Evolutionary conservation across 1,140 invertebrate species (phyloP), one percentile per base, ranked within the genome.

Genomic region (Brachionus sp.): DNA sequence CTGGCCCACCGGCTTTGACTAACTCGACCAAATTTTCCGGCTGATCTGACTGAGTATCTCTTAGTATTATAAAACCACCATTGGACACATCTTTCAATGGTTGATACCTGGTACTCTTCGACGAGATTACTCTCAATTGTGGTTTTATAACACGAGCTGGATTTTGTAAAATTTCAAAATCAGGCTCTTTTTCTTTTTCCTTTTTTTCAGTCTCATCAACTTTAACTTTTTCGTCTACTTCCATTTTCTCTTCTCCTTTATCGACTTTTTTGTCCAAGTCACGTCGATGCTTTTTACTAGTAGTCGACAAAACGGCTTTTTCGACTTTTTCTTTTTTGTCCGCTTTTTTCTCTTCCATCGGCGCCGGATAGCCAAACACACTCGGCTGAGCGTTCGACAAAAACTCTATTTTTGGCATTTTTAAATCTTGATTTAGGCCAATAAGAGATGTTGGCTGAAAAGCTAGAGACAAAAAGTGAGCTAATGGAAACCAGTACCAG

Each of bases 401-500:
- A 66, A 96, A 92, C 86, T 97, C 95, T 83, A 98, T 89, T 87
- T 96, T 96, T 1, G 97, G 97, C 96, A 98, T 98, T 88, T 97
- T 96, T 0, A 99, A 90, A 86, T 98, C 94, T 0, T 93, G 92
- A 88, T 99, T 99, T 0, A 99, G 91, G 9, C 93, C 95, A 87
- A 99, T 97, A 3, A 99, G 86, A 86, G 94, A 96, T 0, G 97
- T 98, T 1, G 98, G 97, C 0, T 95, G 95, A 87, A 99, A 98
- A 0, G 97, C 94, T 77, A 99, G 90, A 3, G 95, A 95, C 53
- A 99, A 89, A 86, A 97, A 98, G 88, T 98, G 95, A 0, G 95
- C 93, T 68, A 99, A 90, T 0, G 98, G 97, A 91, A 98, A 99
- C 98, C 98, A 99, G 88, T 98, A 99, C 98, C 98, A 99, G 88